A percentile compares a stretch with the other conserved stretches of the same genome.
Conservation (phyloP, 2,797 vertebrate species). For the Rhinatrema bivittatum region DNA sequence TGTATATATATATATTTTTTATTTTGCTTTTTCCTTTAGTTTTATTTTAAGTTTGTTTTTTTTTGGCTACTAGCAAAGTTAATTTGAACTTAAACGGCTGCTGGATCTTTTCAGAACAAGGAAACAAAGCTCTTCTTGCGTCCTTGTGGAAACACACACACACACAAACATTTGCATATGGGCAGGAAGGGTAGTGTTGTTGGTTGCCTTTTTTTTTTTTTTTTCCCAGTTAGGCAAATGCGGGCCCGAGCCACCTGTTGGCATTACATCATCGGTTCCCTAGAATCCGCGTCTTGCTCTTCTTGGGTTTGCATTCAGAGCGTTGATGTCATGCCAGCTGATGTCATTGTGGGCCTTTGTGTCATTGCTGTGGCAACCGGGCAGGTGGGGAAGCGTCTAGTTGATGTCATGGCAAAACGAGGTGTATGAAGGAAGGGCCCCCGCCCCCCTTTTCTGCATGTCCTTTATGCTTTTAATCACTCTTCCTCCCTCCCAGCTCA, state of each 20-base stretch:
- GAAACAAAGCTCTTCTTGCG: too few species aligned
- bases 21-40: too few species aligned
- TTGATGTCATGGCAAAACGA: slow-evolving; percentile 49
- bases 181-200: neutral
- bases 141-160: too few species aligned
- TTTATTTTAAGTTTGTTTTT: too few species aligned
- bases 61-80: too few species aligned
- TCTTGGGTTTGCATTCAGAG: slow-evolving; percentile 67
- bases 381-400: slow-evolving; percentile 69
- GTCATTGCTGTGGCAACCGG: slow-evolving; percentile 56
- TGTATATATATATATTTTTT: too few species aligned
- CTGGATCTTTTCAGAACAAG: too few species aligned
- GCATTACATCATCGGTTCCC: slow-evolving; percentile 56
- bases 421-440: slow-evolving; percentile 30
- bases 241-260: slow-evolving; percentile 73
- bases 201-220: neutral
- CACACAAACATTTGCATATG: neutral
- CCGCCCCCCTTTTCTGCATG: neutral
- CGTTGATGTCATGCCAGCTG: slow-evolving; percentile 72
- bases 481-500: slow-evolving; percentile 5
- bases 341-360: slow-evolving; percentile 72
- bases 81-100: too few species aligned
- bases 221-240: slow-evolving; percentile 30
- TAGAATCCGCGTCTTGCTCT: slow-evolving; percentile 48
- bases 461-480: neutral